These are phyloP conservation scores for Crambe crambe DNA, from an alignment of 37 sponge, comb jelly and placozoan genomes.

Conservation along the genomic window DNA sequence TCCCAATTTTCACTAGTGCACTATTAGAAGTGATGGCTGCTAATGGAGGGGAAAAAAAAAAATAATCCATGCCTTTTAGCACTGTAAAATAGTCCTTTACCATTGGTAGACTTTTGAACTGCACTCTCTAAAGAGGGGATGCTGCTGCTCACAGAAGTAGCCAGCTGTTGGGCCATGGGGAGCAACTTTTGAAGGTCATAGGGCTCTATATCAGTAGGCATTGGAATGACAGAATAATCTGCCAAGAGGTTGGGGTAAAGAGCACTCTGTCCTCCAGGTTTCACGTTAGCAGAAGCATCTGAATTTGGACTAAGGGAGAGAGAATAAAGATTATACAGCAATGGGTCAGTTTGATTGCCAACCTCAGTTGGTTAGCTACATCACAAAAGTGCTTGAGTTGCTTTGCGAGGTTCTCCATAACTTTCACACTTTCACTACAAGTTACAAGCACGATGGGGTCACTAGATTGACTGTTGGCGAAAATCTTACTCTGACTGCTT, in stretches of 20 bases:
- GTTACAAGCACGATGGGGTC: neutral
- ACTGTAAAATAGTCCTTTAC: neutral
- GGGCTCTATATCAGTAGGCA: neutral
- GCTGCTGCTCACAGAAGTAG: conserved; percentile 1
- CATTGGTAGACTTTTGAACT: conserved; percentile 1
- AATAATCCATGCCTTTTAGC: no score
- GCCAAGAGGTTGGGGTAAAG: conserved; percentile 20
- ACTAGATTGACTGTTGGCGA: neutral
- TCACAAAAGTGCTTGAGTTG: conserved; percentile 34
- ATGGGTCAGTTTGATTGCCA: neutral
- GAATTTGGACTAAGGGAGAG: neutral
- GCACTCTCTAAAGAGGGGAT: neutral
- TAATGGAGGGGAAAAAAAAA: no score
- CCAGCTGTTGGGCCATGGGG: conserved; percentile 15
- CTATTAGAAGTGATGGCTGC: neutral
- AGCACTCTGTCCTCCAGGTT: neutral
- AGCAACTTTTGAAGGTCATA: neutral
- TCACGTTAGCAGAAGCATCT: neutral
- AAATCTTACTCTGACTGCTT: neutral
- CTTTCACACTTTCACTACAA: neutral
- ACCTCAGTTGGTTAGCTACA: conserved; percentile 38
- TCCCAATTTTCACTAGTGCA: conserved; percentile 15
- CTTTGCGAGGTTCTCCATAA: conserved; percentile 20
- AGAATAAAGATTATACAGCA: neutral
- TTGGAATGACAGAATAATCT: conserved; percentile 28